Conservation (phyloP, 2,888 invertebrate species). For the Dynastes hyllus region DNA sequence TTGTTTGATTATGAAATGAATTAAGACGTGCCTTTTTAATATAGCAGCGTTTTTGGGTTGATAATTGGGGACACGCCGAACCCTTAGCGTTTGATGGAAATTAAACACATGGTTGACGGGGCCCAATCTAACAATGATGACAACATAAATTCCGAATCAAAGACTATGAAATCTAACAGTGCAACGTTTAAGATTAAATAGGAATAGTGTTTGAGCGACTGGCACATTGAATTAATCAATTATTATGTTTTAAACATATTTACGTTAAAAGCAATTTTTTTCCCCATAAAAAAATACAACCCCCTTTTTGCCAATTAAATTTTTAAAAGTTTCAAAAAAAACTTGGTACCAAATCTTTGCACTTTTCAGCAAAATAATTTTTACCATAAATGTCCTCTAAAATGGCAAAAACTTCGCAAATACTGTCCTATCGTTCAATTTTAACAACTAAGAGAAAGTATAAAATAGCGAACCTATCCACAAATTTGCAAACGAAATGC, state of each 20-base stretch:
- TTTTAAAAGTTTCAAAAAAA: no score
- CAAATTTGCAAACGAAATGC: no score
- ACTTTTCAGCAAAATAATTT: no score
- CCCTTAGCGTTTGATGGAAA: no score
- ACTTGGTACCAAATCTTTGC: no score
- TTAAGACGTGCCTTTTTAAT: conserved; percentile 23
- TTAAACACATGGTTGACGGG: no score
- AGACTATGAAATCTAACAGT: not conserved
- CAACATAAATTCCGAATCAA: not conserved
- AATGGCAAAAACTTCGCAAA: no score
- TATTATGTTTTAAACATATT: conserved; percentile 1
- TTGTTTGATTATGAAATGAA: conserved; percentile 38
- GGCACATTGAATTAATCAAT: not conserved
- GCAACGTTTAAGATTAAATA: not conserved
- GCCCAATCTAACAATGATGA: conserved; percentile 6
- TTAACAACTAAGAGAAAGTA: no score
- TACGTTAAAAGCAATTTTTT: not conserved
- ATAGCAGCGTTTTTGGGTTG: conserved; percentile 35
- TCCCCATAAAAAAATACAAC: not conserved
- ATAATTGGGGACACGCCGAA: conserved; percentile 9
- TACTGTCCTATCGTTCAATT: no score
- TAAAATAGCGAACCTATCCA: no score
- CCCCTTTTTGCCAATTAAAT: no score
- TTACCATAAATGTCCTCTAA: no score
- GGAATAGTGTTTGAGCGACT: not conserved